Conservation (phyloP, 2,888 invertebrate genomes). For the Notocelia uddmanniana region DNA sequence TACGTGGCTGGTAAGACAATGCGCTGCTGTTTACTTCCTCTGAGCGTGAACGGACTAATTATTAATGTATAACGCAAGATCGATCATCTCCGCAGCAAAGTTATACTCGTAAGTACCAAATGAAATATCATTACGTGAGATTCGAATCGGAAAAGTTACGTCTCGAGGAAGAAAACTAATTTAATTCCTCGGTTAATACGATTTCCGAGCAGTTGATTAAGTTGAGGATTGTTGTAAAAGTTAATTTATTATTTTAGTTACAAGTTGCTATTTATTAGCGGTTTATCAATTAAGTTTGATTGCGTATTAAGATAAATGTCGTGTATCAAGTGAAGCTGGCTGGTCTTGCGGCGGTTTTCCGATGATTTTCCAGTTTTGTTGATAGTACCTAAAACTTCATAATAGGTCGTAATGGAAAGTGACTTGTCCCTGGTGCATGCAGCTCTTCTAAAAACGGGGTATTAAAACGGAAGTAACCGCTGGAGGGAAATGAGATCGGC, state of each 20-base stretch:
- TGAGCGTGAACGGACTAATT: slow-evolving; percentile 33
- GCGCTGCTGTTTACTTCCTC: slow-evolving; percentile 33
- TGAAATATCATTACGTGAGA: slow-evolving; percentile 29
- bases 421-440: slow-evolving; percentile 7
- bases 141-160: slow-evolving; percentile 41
- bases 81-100: slow-evolving; percentile 19
- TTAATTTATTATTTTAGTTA: slow-evolving; percentile 13
- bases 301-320: slow-evolving; percentile 29
- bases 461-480: slow-evolving; percentile 17
- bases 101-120: not conserved
- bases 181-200: not conserved
- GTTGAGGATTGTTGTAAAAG: slow-evolving; percentile 12
- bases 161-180: slow-evolving; percentile 33
- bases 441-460: not conserved
- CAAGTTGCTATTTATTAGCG: slow-evolving; percentile 18
- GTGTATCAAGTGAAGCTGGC: slow-evolving; percentile 17
- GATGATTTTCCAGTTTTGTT: slow-evolving; percentile 35
- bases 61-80: slow-evolving; percentile 33
- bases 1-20: slow-evolving; percentile 36
- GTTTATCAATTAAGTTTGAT: slow-evolving; percentile 25
- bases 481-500: slow-evolving; percentile 18
- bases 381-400: slow-evolving; percentile 36
- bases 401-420: slow-evolving; percentile 24
- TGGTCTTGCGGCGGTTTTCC: slow-evolving; percentile 23
- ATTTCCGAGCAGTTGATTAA: slow-evolving; percentile 11